Percentiles rank a stretch among this genome's conserved stretches.
Evolutionary conservation across 92 coral and sea anemone genomes (phyloP).

Genomic region (Parazoanthus darwini): DNA sequence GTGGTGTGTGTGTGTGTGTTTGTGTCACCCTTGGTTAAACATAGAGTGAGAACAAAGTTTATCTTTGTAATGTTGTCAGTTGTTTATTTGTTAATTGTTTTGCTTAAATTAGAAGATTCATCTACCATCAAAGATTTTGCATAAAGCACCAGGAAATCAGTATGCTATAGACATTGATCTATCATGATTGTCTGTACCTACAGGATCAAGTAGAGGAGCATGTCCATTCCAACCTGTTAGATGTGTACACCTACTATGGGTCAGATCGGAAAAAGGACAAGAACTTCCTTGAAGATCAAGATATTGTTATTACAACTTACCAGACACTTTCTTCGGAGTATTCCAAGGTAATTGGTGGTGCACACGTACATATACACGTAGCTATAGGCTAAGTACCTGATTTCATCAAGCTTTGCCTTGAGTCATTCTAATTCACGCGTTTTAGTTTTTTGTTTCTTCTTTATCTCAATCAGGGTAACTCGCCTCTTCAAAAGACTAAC

Average conservation of each 20-base stretch:
- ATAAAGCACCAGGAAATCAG: too few species aligned
- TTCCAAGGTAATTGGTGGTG: slow-evolving; percentile 57
- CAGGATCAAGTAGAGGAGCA: slow-evolving; percentile 73
- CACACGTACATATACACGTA: too few species aligned
- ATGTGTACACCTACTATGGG: slow-evolving; percentile 79
- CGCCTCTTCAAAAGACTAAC: slow-evolving; percentile 57
- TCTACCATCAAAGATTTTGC: neutral
- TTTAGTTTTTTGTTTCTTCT: neutral
- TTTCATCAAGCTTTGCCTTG: too few species aligned
- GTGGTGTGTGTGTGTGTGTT: too few species aligned
- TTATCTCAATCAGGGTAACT: slow-evolving; percentile 56
- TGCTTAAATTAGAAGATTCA: too few species aligned
- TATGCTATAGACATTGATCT: neutral
- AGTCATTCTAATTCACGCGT: neutral
- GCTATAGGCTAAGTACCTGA: neutral
- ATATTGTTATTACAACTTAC: slow-evolving; percentile 81
- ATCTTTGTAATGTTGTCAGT: too few species aligned
- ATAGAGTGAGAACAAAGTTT: too few species aligned
- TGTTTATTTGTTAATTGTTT: too few species aligned
- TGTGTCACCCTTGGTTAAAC: too few species aligned
- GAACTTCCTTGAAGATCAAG: slow-evolving; percentile 71
- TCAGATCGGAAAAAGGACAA: slow-evolving; percentile 70
- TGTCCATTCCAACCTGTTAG: slow-evolving; percentile 64
- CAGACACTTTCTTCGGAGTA: slow-evolving; percentile 79
- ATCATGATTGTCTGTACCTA: neutral